These are phyloP conservation scores for Semicossyphus pulcher DNA, from an alignment of 2,113 vertebrate species.

Conservation along the genomic window DNA sequence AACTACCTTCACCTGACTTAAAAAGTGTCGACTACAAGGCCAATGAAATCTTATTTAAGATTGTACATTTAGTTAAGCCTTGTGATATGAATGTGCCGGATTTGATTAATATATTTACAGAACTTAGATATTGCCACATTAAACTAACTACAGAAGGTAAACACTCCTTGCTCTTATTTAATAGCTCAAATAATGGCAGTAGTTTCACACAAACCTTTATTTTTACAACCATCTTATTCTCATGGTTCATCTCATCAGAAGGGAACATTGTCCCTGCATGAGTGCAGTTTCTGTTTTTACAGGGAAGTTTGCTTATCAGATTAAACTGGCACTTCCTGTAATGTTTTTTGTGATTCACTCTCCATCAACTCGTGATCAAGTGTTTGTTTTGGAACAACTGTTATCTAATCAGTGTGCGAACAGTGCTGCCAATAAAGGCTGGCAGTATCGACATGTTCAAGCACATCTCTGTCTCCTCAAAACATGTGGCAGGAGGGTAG, in stretches of 20 bases:
- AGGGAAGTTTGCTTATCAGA: constrained; percentile 9
- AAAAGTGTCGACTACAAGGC: background rate
- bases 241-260: background rate
- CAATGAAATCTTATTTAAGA: background rate
- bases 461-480: background rate
- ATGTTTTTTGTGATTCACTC: background rate
- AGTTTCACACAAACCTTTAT: background rate
- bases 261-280: background rate
- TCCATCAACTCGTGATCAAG: background rate
- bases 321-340: constrained; percentile 3
- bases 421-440: background rate
- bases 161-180: background rate
- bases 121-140: too few relatives aligned
- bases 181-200: background rate
- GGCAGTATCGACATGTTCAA: background rate
- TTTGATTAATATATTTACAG: background rate
- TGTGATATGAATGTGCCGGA: background rate
- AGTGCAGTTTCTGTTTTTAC: background rate
- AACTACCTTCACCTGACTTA: too few relatives aligned
- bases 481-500: background rate
- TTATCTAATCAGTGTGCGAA: constrained; percentile 6
- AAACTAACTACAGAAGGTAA: background rate
- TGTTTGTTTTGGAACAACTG: constrained; percentile 2
- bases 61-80: background rate
- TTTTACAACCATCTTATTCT: background rate